phyloP scores from a whole-genome alignment of 2,113 vertebrate species.

The Brienomyrus brachyistius region DNA sequence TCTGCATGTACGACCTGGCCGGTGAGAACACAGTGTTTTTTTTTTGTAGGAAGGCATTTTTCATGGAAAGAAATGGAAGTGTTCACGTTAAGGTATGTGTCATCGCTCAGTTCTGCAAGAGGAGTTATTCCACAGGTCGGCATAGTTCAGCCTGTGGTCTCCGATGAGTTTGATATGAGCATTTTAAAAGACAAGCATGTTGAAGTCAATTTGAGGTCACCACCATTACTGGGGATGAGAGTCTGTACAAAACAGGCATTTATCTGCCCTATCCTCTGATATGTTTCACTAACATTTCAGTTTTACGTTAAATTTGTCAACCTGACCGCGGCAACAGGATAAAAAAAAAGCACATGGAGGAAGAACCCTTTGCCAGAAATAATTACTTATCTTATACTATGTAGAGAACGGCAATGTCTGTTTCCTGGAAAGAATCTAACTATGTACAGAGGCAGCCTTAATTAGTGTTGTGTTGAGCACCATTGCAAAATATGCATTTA shows the following conservation, averaged over 20 bases:
- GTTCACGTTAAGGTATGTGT: not conserved
- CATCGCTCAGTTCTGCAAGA: not conserved
- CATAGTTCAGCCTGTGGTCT: not conserved
- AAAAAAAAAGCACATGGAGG: not conserved
- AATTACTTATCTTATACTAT: conserved; percentile 29
- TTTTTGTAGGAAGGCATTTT: not conserved
- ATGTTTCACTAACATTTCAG: not conserved
- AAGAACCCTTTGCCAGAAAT: conserved; percentile 22
- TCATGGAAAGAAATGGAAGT: not conserved
- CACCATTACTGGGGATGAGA: not conserved
- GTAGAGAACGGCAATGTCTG: conserved; percentile 22
- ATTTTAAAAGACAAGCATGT: not conserved
- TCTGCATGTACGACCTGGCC: not conserved
- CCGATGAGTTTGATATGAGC: not conserved
- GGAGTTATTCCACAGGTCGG: not conserved
- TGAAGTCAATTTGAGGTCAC: conserved; percentile 27
- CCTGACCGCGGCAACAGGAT: not conserved
- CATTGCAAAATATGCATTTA: not conserved
- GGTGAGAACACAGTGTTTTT: not conserved
- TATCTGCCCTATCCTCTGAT: not conserved
- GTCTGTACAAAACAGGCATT: not conserved
- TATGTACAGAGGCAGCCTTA: not conserved
- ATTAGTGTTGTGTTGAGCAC: conserved; percentile 19
- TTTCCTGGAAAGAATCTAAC: conserved; percentile 30
- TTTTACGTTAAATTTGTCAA: not conserved